These are phyloP conservation scores for Porphyrio hochstetteri DNA, from an alignment of 2,113 vertebrate genomes.

Conservation along the genomic window DNA sequence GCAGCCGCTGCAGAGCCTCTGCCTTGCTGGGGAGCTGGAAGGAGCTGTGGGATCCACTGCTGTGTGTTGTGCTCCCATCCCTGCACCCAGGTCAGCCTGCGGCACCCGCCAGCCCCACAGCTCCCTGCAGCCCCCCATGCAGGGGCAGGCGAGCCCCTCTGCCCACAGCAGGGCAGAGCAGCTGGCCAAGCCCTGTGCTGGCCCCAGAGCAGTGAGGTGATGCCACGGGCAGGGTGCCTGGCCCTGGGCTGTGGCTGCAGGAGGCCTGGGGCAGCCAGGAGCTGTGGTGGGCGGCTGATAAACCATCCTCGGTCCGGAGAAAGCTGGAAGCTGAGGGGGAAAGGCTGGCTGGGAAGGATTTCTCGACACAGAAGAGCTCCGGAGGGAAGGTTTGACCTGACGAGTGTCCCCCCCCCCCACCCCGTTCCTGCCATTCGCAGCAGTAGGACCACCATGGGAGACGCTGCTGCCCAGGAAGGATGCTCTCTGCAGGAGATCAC, in stretches of 20 bases:
- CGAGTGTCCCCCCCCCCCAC: neutral
- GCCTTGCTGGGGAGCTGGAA: neutral
- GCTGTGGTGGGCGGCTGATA: rapidly evolving
- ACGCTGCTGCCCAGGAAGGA: neutral
- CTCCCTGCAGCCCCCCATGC: neutral
- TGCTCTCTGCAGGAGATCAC: neutral
- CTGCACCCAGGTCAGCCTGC: neutral
- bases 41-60: neutral
- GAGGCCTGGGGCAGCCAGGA: neutral
- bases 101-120: neutral
- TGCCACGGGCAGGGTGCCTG: rapidly evolving
- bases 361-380: neutral
- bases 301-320: neutral
- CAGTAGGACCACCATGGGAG: neutral
- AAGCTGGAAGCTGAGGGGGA: neutral
- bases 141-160: neutral
- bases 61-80: rapidly evolving
- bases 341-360: neutral
- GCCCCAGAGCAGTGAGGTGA: neutral
- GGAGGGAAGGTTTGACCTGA: neutral
- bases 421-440: neutral
- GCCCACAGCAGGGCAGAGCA: neutral
- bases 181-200: too few species aligned
- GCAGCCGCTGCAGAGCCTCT: neutral
- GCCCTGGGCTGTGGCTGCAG: neutral